Conservation (phyloP, 2,797 vertebrate species). For the Rhabdophis nuchalis region DNA sequence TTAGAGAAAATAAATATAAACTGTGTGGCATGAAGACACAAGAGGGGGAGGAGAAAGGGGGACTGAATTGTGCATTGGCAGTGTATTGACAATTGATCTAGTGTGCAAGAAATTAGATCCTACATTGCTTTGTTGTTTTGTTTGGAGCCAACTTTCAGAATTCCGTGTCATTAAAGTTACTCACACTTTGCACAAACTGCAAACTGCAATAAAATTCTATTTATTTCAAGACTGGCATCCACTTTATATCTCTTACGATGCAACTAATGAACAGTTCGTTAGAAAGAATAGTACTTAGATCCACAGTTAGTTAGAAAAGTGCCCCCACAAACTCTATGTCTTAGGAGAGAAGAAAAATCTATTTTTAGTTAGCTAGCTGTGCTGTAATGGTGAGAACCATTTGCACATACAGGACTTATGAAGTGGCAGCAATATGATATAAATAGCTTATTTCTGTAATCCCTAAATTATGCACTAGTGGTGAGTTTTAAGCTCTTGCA, state of each 20-base stretch:
- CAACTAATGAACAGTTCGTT: neutral
- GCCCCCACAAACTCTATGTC: neutral
- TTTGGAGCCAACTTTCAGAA: neutral
- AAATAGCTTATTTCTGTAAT: conserved; percentile 21
- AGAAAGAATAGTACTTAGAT: neutral
- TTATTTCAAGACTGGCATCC: neutral
- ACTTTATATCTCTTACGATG: neutral
- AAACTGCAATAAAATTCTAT: neutral
- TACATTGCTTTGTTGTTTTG: neutral
- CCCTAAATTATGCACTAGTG: neutral
- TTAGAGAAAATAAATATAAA: neutral
- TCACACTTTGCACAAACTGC: neutral
- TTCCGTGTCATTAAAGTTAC: neutral
- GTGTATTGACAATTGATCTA: neutral
- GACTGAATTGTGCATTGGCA: neutral
- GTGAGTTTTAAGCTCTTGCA: neutral
- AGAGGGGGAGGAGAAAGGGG: neutral
- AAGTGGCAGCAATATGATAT: neutral
- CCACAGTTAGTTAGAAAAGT: conserved; percentile 7
- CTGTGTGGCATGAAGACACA: neutral
- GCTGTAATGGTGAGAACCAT: conserved; percentile 37
- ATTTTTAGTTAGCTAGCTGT: conserved; percentile 39
- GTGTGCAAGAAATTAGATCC: neutral
- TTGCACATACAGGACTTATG: conserved; percentile 20
- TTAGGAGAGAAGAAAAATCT: conserved; percentile 8